Percentiles rank a stretch among this genome's conserved stretches.
Evolutionary conservation across 2,797 vertebrate genomes (phyloP).

Genomic region (Microcaecilia unicolor): DNA sequence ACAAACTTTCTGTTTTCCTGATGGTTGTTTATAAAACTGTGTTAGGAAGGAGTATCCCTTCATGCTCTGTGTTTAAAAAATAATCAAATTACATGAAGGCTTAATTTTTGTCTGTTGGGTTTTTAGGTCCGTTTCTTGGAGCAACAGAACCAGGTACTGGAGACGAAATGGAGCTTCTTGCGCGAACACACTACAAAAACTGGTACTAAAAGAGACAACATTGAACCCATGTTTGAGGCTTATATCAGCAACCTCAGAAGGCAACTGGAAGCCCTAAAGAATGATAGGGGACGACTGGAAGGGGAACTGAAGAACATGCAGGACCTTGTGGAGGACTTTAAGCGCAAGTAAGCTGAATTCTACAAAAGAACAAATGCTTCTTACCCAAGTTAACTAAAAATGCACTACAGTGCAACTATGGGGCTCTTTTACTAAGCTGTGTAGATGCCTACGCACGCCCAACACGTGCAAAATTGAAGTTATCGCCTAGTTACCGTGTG

Average conservation of each 20-base stretch:
- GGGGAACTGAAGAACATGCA: conserved; percentile 89
- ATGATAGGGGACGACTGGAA: conserved; percentile 81
- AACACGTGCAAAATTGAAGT: no score
- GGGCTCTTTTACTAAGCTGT: no score
- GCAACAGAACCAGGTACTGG: conserved; percentile 93
- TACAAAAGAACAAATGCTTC: no score
- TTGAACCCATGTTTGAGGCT: conserved; percentile 82
- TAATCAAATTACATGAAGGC: no score
- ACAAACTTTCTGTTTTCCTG: no score
- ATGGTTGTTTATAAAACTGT: no score
- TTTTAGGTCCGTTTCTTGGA: conserved; percentile 85
- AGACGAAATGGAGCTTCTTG: conserved; percentile 88
- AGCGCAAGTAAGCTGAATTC: conserved; percentile 97
- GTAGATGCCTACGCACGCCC: no score
- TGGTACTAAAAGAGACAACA: conserved; percentile 55
- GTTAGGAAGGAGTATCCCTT: no score
- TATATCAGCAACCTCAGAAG: conserved; percentile 80
- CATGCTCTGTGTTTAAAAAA: no score
- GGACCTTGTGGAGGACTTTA: conserved; percentile 93
- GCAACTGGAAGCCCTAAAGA: conserved; percentile 71
- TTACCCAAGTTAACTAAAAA: no score
- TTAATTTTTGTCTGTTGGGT: neutral
- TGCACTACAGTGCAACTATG: no score
- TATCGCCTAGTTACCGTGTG: no score
- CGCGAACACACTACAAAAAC: conserved; percentile 75